A percentile compares a stretch with the other conserved stretches of the same genome.
Conservation (phyloP, 2,888 invertebrate genomes). For the Cheilosia vulpina region DNA sequence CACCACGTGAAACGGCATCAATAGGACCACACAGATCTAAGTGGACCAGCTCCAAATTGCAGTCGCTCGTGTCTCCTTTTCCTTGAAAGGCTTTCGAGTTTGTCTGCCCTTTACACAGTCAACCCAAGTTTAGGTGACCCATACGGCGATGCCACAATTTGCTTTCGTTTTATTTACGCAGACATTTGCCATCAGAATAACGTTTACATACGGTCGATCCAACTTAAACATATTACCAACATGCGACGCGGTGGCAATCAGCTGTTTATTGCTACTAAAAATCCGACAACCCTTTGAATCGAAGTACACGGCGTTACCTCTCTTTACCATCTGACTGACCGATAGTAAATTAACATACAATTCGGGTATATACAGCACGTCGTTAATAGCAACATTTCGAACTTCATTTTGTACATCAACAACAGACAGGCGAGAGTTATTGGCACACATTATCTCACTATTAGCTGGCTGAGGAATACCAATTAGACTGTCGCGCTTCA, state of each 20-base stretch:
- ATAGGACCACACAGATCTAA: constrained; percentile 11
- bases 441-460: neutral
- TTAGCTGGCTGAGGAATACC: neutral
- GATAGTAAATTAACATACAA: constrained; percentile 20
- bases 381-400: constrained; percentile 4
- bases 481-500: neutral
- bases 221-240: constrained; percentile 13
- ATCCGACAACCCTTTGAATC: neutral
- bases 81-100: neutral
- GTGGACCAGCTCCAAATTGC: neutral
- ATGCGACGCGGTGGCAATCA: constrained; percentile 9
- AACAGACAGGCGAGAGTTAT: neutral
- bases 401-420: constrained; percentile 1
- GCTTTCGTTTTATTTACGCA: neutral
- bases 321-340: constrained; percentile 8
- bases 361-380: constrained; percentile 11
- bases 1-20: constrained; percentile 8
- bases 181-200: constrained; percentile 5
- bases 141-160: constrained; percentile 21
- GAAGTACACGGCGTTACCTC: constrained; percentile 1
- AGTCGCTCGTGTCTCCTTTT: neutral
- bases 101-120: constrained; percentile 15
- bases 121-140: constrained; percentile 18
- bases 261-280: neutral
- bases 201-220: constrained; percentile 7